A percentile compares a stretch with the other conserved stretches of the same genome.
These are phyloP conservation scores for Drosophila pseudoobscura DNA, from an alignment of 1,140 invertebrate genomes.

Conservation along the genomic window DNA sequence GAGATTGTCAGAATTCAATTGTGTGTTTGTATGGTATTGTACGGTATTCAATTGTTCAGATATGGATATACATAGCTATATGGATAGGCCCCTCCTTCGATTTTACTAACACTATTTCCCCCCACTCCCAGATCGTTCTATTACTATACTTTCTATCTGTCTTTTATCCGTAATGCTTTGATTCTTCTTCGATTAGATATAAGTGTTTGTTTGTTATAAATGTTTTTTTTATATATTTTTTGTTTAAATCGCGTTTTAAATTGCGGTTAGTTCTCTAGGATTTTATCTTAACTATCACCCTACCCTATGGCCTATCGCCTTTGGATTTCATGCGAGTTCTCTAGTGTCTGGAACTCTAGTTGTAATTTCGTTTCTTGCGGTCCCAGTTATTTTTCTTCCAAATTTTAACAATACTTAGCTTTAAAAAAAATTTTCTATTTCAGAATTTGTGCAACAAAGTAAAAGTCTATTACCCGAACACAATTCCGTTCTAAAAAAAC, in stretches of 20 bases:
- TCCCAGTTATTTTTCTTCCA: background rate
- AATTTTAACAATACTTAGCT: conserved; percentile 55
- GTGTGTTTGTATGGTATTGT: conserved; percentile 46
- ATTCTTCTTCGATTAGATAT: conserved; percentile 56
- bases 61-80: background rate
- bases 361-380: conserved; percentile 35
- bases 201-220: conserved; percentile 79
- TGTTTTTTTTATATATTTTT: conserved; percentile 66
- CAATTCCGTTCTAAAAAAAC: conserved; percentile 37
- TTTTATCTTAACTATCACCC: conserved; percentile 9
- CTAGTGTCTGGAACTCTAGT: conserved; percentile 33
- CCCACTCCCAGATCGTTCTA: conserved; percentile 7
- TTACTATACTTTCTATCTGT: conserved; percentile 9
- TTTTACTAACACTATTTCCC: conserved; percentile 53
- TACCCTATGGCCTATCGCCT: background rate
- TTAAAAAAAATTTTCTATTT: conserved; percentile 55
- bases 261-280: conserved; percentile 34
- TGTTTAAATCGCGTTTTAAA: conserved; percentile 13
- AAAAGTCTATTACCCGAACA: conserved; percentile 35
- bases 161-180: conserved; percentile 25
- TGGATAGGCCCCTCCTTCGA: conserved; percentile 10
- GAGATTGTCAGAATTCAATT: conserved; percentile 25
- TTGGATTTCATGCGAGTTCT: conserved; percentile 21
- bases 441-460: conserved; percentile 70
- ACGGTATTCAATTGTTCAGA: conserved; percentile 18